phyloP scores from a whole-genome alignment of 2,113 vertebrate species.

The Rutilus rutilus region DNA sequence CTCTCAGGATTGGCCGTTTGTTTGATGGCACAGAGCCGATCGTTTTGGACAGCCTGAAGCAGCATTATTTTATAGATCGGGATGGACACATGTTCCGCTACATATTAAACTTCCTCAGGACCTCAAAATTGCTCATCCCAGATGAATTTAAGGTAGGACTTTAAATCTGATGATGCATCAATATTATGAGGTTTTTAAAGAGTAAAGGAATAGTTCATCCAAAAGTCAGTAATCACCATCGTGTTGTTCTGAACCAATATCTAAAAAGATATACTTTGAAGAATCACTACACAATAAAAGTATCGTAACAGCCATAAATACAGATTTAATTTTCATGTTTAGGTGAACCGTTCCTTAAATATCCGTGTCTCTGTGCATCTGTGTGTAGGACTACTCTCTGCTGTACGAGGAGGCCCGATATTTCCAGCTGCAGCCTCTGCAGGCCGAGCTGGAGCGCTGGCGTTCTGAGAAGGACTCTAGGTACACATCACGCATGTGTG shows the following conservation, averaged over 20 bases:
- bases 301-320: not conserved
- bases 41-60: conserved; percentile 95
- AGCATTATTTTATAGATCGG: conserved; percentile 98
- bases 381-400: conserved; percentile 88
- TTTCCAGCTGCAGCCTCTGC: conserved; percentile 91
- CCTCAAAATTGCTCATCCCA: conserved; percentile 91
- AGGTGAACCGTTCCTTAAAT: not conserved
- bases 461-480: conserved; percentile 82
- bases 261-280: too few relatives aligned
- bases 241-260: not conserved
- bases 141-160: conserved; percentile 93
- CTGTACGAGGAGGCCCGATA: conserved; percentile 95
- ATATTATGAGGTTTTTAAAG: not conserved
- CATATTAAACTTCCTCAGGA: conserved; percentile 95
- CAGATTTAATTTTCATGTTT: not conserved
- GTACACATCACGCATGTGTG: conserved; percentile 80
- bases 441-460: conserved; percentile 90
- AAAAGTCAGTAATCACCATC: not conserved
- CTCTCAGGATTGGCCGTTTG: conserved; percentile 88
- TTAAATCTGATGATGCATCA: not conserved
- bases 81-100: conserved; percentile 97
- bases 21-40: conserved; percentile 97
- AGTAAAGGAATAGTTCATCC: not conserved
- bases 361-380: conserved; percentile 1
- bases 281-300: not conserved